Percentiles rank a stretch among this genome's conserved stretches.
phyloP scores from a whole-genome alignment of 2,888 invertebrate genomes.

The Sminthurinus aureus region DNA sequence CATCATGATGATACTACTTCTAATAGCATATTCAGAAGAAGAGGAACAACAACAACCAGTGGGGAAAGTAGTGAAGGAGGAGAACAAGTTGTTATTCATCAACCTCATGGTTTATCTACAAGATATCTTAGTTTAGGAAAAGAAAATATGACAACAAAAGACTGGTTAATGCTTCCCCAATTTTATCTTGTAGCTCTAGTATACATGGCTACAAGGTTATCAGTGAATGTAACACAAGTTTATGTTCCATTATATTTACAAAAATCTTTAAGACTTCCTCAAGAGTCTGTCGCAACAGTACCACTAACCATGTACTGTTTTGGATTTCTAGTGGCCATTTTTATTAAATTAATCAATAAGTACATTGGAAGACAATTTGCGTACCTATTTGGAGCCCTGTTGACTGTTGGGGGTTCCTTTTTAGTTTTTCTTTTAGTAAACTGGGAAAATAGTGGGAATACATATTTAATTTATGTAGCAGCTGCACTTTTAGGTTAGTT shows the following conservation, averaged over 20 bases:
- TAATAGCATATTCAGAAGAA: not conserved
- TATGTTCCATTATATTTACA: conserved; percentile 87
- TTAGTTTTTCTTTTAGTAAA: conserved; percentile 73
- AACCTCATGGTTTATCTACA: conserved; percentile 41
- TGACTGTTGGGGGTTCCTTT: conserved; percentile 73
- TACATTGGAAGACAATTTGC: conserved; percentile 72
- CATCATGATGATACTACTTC: not conserved
- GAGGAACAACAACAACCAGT: not conserved
- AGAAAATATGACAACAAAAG: conserved; percentile 48
- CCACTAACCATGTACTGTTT: conserved; percentile 85
- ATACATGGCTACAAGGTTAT: conserved; percentile 88
- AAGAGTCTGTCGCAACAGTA: conserved; percentile 78
- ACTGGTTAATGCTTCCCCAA: conserved; percentile 56
- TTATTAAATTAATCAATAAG: conserved; percentile 75
- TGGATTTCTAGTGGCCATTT: conserved; percentile 78
- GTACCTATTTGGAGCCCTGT: conserved; percentile 73
- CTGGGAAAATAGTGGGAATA: conserved; percentile 63
- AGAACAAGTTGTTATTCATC: conserved; percentile 14
- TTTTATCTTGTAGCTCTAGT: conserved; percentile 71
- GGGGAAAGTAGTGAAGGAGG: not conserved
- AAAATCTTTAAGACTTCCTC: conserved; percentile 75
- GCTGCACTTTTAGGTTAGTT: conserved; percentile 74
- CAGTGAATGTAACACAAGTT: conserved; percentile 84
- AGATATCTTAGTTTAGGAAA: conserved; percentile 50
- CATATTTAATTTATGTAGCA: conserved; percentile 71